These are phyloP conservation scores for Conomelus anceps DNA, from an alignment of 2,888 invertebrate genomes.

Conservation along the genomic window DNA sequence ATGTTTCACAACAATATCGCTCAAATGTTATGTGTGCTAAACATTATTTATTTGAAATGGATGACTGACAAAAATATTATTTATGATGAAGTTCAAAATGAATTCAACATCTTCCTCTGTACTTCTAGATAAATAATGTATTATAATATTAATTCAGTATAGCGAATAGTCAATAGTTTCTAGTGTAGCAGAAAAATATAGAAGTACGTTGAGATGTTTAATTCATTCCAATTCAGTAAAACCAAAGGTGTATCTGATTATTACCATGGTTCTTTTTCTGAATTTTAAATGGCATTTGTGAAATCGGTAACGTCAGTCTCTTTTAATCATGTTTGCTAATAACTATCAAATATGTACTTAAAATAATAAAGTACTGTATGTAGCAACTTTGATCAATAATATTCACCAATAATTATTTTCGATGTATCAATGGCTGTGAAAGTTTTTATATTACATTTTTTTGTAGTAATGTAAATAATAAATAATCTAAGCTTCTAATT, in stretches of 20 bases:
- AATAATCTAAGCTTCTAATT: background rate
- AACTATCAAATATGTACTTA: background rate
- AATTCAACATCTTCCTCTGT: too few relatives aligned
- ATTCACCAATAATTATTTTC: background rate
- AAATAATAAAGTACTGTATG: background rate
- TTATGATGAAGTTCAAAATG: too few relatives aligned
- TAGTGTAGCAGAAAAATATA: background rate
- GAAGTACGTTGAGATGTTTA: background rate
- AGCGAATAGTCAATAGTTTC: too few relatives aligned
- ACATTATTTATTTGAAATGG: background rate
- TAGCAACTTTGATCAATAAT: background rate
- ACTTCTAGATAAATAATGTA: too few relatives aligned
- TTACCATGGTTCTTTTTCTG: too few relatives aligned
- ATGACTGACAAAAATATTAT: too few relatives aligned
- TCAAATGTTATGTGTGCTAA: background rate
- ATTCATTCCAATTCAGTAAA: too few relatives aligned
- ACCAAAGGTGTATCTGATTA: too few relatives aligned
- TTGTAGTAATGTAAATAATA: background rate
- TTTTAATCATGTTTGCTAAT: too few relatives aligned
- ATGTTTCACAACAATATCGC: background rate
- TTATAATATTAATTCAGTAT: too few relatives aligned
- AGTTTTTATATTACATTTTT: background rate
- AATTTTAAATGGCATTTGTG: too few relatives aligned
- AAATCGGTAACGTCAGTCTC: too few relatives aligned
- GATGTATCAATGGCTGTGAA: background rate